Base-by-base conservation (phyloP, 2,888 invertebrate species). In the Panopea generosa region DNA sequence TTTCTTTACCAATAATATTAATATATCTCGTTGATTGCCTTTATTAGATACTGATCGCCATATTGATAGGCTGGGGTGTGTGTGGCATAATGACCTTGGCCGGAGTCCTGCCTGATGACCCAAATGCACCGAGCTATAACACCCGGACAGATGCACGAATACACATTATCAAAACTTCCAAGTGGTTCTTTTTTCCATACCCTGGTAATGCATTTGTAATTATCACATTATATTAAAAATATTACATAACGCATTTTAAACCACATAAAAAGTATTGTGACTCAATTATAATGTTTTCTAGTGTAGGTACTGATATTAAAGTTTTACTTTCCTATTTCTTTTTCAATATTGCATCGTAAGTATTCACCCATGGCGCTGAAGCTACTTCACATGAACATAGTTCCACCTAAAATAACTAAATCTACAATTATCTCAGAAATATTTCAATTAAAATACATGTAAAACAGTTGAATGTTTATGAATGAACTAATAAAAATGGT, bases 171-270 rank as follows among this genome's bases (percentile, higher is more conserved):
- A 93, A 94, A n/a, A 95, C 95, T 84, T 95, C 96, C 0, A 95
- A 95, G 0, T 96, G 96, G 96, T 96, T 97, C 90, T 93, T 96
- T 27, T 89, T 96, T 18, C 96, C 96, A 0, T 96, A 96, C 92
- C 96, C 96, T 79, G 96, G 95, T 95, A 43, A 2, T 22, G 4
- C 2, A 24, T 40, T 40, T 56, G 9, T 9, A n/a, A 27, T 22
- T 56, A 3, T 52, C 9, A 22, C 24, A 4, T 24, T 3, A 52
- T 52, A 11, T 52, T 52, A n/a, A n/a, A n/a, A n/a, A n/a, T n/a
- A n/a, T n/a, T n/a, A n/a, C n/a, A n/a, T n/a, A n/a, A n/a, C n/a
- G n/a, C n/a, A n/a, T n/a, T n/a, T n/a, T n/a, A n/a, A n/a, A n/a
- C n/a, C n/a, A n/a, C n/a, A n/a, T n/a, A n/a, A n/a, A n/a, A n/a